Conservation (phyloP, 1,140 invertebrate species). For the Amphibalanus amphitrite region DNA sequence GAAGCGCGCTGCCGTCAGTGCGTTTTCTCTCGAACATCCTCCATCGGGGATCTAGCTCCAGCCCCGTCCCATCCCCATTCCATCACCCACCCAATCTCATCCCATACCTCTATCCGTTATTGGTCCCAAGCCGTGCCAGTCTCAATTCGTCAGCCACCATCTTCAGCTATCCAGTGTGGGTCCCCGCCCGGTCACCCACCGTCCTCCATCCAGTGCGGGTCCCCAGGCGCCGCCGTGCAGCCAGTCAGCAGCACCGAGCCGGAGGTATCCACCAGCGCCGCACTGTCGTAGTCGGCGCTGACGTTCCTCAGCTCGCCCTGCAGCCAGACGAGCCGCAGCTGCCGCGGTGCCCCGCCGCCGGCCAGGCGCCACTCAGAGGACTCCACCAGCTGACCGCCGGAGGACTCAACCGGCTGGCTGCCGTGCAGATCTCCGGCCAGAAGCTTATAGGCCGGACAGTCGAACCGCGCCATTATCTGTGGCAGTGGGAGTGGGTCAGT, state of each 20-base stretch:
- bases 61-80: too few species aligned
- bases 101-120: too few species aligned
- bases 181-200: background rate
- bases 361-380: background rate
- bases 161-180: background rate
- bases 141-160: background rate
- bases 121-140: too few species aligned
- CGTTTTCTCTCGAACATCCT: too few species aligned
- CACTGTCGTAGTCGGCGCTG: background rate
- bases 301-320: background rate
- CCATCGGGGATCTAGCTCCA: too few species aligned
- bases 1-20: too few species aligned
- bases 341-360: background rate
- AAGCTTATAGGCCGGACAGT: background rate
- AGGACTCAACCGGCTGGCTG: too few species aligned
- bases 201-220: background rate
- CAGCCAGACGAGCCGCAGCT: background rate
- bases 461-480: background rate
- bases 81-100: too few species aligned
- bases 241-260: background rate
- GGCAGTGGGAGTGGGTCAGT: too few species aligned
- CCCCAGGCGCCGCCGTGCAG: background rate
- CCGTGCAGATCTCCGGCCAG: background rate
- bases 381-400: background rate
- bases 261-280: background rate